These are phyloP conservation scores for Hestina assimilis DNA, from an alignment of 1,140 invertebrate genomes.

Conservation along the genomic window DNA sequence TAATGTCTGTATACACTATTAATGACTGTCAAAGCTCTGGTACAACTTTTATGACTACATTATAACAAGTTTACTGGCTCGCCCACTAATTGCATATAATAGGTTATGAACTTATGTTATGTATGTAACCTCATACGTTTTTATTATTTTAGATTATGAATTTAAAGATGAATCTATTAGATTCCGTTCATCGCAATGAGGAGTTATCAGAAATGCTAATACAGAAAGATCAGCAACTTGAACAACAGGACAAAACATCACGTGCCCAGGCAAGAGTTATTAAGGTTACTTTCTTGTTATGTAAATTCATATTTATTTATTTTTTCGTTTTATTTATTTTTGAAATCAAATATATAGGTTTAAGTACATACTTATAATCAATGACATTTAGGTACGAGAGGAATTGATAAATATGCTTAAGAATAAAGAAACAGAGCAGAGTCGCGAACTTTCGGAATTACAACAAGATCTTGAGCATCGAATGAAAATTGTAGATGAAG, in stretches of 20 bases:
- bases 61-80: too few relatives aligned
- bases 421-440: slow-evolving; percentile 71
- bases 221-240: slow-evolving; percentile 75
- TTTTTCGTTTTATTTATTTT: background rate
- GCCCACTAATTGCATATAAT: too few relatives aligned
- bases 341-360: background rate
- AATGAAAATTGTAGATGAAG: slow-evolving; percentile 72
- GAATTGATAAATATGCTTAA: slow-evolving; percentile 76
- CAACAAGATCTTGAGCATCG: slow-evolving; percentile 67
- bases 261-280: slow-evolving; percentile 75
- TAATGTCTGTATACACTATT: too few relatives aligned
- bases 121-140: background rate
- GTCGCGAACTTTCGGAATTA: slow-evolving; percentile 51
- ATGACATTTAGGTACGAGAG: slow-evolving; percentile 60
- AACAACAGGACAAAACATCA: slow-evolving; percentile 77
- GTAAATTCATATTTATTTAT: slow-evolving; percentile 4
- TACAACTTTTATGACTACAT: too few relatives aligned
- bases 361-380: background rate
- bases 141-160: slow-evolving; percentile 57
- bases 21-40: too few relatives aligned
- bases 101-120: background rate
- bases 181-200: slow-evolving; percentile 66
- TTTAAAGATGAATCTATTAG: slow-evolving; percentile 63
- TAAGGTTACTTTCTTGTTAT: slow-evolving; percentile 57
- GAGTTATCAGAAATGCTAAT: slow-evolving; percentile 69